These are phyloP conservation scores for Anomalospiza imberbis DNA, from an alignment of 2,797 vertebrate genomes.

Conservation along the genomic window DNA sequence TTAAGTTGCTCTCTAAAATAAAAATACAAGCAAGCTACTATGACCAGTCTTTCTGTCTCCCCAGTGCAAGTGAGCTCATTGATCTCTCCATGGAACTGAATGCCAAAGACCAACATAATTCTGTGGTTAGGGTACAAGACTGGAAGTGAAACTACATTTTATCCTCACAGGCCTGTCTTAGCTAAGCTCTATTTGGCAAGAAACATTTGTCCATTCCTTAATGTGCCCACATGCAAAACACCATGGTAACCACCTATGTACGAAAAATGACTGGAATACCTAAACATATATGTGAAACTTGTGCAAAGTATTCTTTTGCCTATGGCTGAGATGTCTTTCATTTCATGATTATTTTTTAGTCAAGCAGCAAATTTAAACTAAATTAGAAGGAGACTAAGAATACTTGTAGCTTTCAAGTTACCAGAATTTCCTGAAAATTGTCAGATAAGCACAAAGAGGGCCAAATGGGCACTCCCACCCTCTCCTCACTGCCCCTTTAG, in stretches of 20 bases:
- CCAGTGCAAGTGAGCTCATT: not conserved
- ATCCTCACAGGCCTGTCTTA: not conserved
- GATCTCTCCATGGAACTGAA: not conserved
- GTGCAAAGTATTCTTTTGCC: not conserved
- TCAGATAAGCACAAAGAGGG: not conserved
- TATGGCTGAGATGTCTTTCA: not conserved
- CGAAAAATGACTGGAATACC: not conserved
- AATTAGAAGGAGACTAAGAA: not conserved
- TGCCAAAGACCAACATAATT: not conserved
- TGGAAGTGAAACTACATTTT: not conserved
- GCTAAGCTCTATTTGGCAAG: not conserved
- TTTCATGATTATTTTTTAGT: not conserved
- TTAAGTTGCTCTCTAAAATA: not conserved
- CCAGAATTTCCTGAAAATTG: not conserved
- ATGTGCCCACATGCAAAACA: not conserved
- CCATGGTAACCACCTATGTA: not conserved
- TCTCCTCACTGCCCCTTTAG: not conserved
- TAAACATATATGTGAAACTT: not conserved
- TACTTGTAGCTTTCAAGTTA: not conserved
- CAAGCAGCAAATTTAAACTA: not conserved
- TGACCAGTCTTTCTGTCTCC: not conserved
- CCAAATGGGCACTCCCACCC: not conserved
- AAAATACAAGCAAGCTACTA: not conserved
- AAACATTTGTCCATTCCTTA: not conserved
- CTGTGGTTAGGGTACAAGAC: not conserved